Conservation (phyloP, 2,888 invertebrate species). For the Microlaimidae sp. region DNA sequence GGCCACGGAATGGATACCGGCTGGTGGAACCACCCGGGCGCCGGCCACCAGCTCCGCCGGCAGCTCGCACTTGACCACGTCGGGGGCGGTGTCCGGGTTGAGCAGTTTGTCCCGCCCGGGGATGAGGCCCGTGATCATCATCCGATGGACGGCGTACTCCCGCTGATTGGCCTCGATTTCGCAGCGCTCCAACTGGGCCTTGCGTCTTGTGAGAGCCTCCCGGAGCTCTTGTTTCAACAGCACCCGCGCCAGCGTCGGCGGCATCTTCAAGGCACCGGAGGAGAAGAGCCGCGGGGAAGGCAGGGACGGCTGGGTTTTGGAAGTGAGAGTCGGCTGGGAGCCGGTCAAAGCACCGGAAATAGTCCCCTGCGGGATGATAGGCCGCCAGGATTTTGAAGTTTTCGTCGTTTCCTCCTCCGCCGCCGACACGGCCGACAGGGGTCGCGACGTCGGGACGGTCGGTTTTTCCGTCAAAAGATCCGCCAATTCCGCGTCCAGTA, state of each 20-base stretch:
- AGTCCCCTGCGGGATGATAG: neutral
- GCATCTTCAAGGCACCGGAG: constrained; percentile 7
- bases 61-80: constrained; percentile 27
- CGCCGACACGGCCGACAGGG: too few relatives aligned
- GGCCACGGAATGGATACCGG: constrained; percentile 2
- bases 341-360: neutral
- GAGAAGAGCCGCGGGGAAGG: neutral
- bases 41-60: constrained; percentile 29
- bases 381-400: neutral
- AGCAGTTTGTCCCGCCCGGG: constrained; percentile 18
- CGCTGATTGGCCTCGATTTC: constrained; percentile 38
- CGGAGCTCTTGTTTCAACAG: constrained; percentile 41
- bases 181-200: constrained; percentile 38
- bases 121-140: constrained; percentile 29
- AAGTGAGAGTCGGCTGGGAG: neutral
- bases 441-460: too few relatives aligned
- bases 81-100: constrained; percentile 26
- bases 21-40: constrained; percentile 22
- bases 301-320: neutral
- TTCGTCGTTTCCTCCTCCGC: neutral
- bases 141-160: constrained; percentile 30
- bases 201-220: constrained; percentile 37
- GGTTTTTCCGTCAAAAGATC: neutral
- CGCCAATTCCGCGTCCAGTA: neutral
- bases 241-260: constrained; percentile 26